Base-by-base conservation (phyloP, 2,797 vertebrate genomes). In the Acanthopagrus latus region DNA sequence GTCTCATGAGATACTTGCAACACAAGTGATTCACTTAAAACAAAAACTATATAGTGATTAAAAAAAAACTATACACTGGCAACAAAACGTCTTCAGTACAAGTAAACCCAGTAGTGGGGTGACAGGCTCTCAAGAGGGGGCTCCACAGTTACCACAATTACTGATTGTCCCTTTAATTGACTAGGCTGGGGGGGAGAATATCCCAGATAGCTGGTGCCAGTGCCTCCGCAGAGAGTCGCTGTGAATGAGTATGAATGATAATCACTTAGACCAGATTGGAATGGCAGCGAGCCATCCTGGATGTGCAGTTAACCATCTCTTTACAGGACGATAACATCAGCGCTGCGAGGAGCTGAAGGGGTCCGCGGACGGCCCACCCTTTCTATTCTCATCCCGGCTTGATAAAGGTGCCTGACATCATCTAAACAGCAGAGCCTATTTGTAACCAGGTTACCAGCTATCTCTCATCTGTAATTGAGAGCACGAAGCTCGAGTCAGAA, bases 401-500 rank as follows among this genome's bases (percentile, higher is more conserved):
- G 91, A 94, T 94, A 92, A 95, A 95, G 89, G 91, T 93, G 91
- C 85, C 91, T 92, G 94, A 94, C 95, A 94, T 95, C 92, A 94
- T 95, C 92, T 93, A 90, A 93, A 92, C 87, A 93, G 89, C 66
- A 44, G 72, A 88, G 88, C 83, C 93, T 89, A 93, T 96, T 95
- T 94, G 93, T 95, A 95, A 94, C 93, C 94, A 92, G 94, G 93
- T 95, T 95, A 95, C 90, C 80, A 91, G 92, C 92, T 95, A 94
- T 94, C 91, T 91, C 76, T 91, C 93, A 90, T 91, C 92, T 89
- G 91, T 95, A 94, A 95, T 88, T 93, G 95, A 95, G 91, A 94
- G 89, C 89, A 94, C 89, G 90, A 67, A 92, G 93, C 91, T 94
- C 72, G 71, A 94, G 91, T 91, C 90, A 86, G 85, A 92, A 96